These are phyloP conservation scores for Cervus canadensis DNA, from an alignment of 2,113 vertebrate species.

Conservation along the genomic window DNA sequence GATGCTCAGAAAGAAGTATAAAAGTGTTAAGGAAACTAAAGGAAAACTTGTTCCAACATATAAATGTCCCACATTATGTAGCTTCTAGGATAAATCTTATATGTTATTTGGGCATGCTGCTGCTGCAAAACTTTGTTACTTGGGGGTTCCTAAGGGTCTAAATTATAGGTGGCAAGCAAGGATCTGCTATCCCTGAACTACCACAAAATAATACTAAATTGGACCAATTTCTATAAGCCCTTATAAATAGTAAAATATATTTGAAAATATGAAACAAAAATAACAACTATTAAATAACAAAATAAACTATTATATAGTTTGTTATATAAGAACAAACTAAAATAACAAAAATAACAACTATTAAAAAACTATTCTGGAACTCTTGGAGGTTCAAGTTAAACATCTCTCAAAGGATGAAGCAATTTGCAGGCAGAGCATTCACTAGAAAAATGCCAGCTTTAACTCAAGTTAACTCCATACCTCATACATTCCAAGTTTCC, in stretches of 20 bases:
- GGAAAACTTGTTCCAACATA: neutral
- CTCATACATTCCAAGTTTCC: neutral
- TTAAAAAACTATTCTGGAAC: neutral
- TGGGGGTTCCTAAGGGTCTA: neutral
- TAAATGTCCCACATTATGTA: neutral
- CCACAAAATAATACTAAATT: neutral
- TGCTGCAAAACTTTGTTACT: neutral
- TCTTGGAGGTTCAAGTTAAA: neutral
- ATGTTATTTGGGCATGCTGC: neutral
- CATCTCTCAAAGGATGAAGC: neutral
- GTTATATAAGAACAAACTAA: too few species aligned
- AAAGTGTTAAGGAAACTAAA: neutral
- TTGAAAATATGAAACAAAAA: slow-evolving; percentile 40
- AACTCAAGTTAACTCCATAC: neutral
- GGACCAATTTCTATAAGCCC: neutral
- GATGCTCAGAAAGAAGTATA: neutral
- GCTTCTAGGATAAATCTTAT: neutral
- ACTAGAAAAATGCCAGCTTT: neutral
- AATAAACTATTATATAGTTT: too few species aligned
- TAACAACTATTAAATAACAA: too few species aligned
- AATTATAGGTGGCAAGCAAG: neutral
- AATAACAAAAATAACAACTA: neutral
- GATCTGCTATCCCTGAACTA: neutral
- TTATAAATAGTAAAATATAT: slow-evolving; percentile 17
- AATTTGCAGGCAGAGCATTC: neutral